Percentiles rank a stretch among this genome's conserved stretches.
Conservation (phyloP, 2,113 vertebrate genomes). For the cattle (Bos taurus) region ARS-UCD2.0 NC_037330.1:60452001-60452500, state of each 20-base stretch:
- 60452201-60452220: constrained; percentile 29
- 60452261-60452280: constrained; percentile 29
- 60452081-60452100: neutral
- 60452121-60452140: constrained; percentile 2
- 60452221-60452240: neutral
- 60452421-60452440: neutral
- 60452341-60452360: neutral
- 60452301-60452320: neutral
- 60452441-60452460: neutral
- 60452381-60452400: neutral
- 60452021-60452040: neutral
- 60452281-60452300: neutral
- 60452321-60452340: neutral
- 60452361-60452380: neutral
- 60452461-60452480: neutral
- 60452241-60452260: neutral
- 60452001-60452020: neutral
- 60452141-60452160: neutral
- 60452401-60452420: neutral
- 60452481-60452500: neutral
- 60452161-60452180: constrained; percentile 16
- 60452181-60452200: constrained; percentile 30
- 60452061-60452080: neutral
- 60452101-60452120: neutral
- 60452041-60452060: neutral